Percentiles rank a stretch among this genome's conserved stretches.
phyloP scores from a whole-genome alignment of 2,113 vertebrate species.

The Dromas ardeola region DNA sequence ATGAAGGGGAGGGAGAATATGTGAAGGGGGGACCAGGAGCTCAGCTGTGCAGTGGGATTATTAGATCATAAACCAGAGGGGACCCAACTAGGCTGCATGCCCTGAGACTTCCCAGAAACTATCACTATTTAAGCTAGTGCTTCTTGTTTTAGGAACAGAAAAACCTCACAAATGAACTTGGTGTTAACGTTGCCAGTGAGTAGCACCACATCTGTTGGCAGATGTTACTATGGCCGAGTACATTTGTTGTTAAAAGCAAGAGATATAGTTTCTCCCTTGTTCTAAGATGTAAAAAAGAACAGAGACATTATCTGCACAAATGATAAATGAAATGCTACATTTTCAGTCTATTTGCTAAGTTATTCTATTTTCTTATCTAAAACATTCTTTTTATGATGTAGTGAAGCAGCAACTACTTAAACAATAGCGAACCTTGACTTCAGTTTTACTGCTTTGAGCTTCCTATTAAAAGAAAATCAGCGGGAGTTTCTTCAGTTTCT shows the following conservation, averaged over 20 bases:
- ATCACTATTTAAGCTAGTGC: background rate
- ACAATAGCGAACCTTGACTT: background rate
- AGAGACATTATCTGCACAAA: background rate
- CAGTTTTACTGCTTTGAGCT: background rate
- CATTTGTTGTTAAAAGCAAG: background rate
- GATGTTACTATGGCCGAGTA: background rate
- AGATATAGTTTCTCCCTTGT: background rate
- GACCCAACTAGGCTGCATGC: background rate
- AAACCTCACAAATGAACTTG: accelerated
- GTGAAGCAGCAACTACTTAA: background rate
- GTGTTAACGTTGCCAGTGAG: background rate
- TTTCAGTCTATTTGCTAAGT: background rate
- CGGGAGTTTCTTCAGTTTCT: background rate
- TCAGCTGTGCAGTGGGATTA: background rate
- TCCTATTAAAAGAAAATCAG: background rate
- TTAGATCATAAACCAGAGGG: background rate
- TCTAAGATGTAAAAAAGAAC: background rate
- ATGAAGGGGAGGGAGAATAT: background rate
- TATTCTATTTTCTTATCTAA: background rate
- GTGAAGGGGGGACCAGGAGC: background rate
- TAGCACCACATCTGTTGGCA: background rate
- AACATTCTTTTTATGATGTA: background rate
- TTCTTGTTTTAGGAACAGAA: background rate
- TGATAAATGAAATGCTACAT: background rate
- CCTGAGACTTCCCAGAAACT: background rate